Base-by-base conservation (phyloP, 2,797 vertebrate genomes). In the Fistularia commersonii region DNA sequence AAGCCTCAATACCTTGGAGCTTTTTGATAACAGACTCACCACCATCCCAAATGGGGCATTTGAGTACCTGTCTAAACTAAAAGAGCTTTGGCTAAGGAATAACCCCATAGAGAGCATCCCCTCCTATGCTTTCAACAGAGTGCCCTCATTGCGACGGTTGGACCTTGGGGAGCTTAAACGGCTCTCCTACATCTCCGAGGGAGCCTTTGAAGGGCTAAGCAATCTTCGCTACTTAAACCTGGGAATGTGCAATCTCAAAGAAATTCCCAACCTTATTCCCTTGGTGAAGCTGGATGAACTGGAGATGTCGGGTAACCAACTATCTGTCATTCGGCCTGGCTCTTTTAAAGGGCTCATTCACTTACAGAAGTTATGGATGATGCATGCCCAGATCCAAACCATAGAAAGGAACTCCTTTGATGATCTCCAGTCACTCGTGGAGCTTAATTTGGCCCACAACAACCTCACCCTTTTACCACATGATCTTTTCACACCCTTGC, bases 321-420 rank as follows among this genome's bases (percentile, higher is more conserved):
- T 99, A 51, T 90, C 95, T 45, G 85, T 95, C 61, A 93, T 99
- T 66, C 90, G 91, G 46, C 97, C 97, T 2, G 97, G 97, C 47
- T 99, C 96, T 44, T 99, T 99, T 80, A 98, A 99, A 89, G 97
- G 97, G 31, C 91, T 99, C 73, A 92, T 98, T 81, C 95, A 99
- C 82, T 91, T 99, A 81, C 97, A 99, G 82, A 99, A 99, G 91
- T 81, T 99, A 68, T 99, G 97, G 97, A 98, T 99, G 93, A 99
- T 99, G 90, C 97, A 99, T 76, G 96, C 97, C 60, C 96, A 99
- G 87, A 97, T 99, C 76, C 97, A 98, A 86, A 95, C 92, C 76
- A 98, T 99, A 83, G 97, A 99, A 82, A 92, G 97, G 76, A 99
- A 99, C 87, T 95, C 97, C 70, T 99, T 99, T 11, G 97, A 99